Evolutionary conservation across 2,888 invertebrate species (phyloP), one percentile per base, ranked within the genome.

Genomic region (Eristalis intricaria): DNA sequence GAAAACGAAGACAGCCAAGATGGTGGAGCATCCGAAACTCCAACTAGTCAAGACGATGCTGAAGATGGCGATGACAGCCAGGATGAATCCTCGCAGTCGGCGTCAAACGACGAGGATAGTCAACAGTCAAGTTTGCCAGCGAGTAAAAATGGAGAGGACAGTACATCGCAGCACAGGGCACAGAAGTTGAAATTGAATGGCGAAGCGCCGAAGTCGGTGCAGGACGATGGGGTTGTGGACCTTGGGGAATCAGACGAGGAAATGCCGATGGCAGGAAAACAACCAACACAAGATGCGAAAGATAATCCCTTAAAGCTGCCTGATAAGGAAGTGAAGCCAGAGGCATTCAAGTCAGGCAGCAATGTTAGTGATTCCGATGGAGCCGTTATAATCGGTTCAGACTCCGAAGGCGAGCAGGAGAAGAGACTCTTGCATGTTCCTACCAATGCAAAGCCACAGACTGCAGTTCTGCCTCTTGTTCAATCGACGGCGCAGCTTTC

Each of bases 351-450:
- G 10, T 76, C 76, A 15, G 58, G 78, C 7, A 76, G 29, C 22
- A 76, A 58, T 38, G 22, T 89, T 23, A 89, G 84, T 22, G 90
- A 90, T 61, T 92, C 92, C 1, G 92, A 92, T 79, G 92, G 91
- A 64, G 92, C 92, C 1, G 92, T 92, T 56, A 83, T 92, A n/a
- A 92, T 92, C 69, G 90, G 91, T n/a, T 92, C 93, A 2, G 92
- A 92, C 70, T 92, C 92, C 0, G 92, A 92, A 35, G 89, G 89
- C 35, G 90, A 90, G 84, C 68, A 56, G 32, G 85, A 89, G 75
- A 89, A 85, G 78, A 50, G 50, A 8, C 1, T 8, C 50, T 2
- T 50, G 8, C 26, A 26, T 4, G 13, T 29, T 23, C 13, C 60
- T 23, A 13, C 60, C 26, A 60, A 23, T 13, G 4, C 38, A 1